Evolutionary conservation across 2,888 invertebrate genomes (phyloP).

Genomic region (Empis stercorea): DNA sequence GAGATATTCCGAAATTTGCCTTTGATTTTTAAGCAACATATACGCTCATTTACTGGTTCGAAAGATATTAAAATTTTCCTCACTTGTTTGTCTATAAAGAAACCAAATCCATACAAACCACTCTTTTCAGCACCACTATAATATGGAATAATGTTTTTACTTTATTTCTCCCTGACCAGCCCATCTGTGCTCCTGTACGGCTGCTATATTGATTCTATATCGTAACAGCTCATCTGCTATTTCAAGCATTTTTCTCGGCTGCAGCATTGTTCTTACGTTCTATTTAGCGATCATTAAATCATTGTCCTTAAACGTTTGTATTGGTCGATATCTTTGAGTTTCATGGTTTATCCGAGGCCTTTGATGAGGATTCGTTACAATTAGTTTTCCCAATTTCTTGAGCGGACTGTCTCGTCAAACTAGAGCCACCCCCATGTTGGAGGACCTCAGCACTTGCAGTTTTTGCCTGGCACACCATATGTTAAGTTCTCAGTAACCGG

Average conservation of each 20-base stretch:
- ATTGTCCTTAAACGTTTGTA: neutral
- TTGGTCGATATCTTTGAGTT: neutral
- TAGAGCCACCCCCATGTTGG: neutral
- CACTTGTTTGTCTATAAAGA: neutral
- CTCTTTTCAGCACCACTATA: neutral
- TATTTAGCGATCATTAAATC: neutral
- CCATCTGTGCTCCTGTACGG: neutral
- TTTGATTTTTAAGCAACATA: neutral
- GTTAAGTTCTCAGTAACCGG: too few relatives aligned
- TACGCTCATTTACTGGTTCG: neutral
- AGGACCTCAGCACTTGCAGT: neutral
- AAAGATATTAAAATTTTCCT: neutral
- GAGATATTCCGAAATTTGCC: neutral
- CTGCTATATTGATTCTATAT: neutral
- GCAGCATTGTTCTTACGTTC: neutral
- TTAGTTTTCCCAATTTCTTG: neutral
- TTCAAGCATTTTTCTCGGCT: neutral
- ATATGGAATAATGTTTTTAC: neutral
- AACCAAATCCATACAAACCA: neutral
- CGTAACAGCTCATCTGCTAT: neutral
- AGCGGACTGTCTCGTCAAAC: neutral
- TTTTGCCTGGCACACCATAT: too few relatives aligned
- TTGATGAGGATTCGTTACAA: neutral
- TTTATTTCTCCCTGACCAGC: neutral
- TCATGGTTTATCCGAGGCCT: neutral